Evolutionary conservation across 2,113 vertebrate species (phyloP).

Genomic region (Dipodomys ordii): DNA sequence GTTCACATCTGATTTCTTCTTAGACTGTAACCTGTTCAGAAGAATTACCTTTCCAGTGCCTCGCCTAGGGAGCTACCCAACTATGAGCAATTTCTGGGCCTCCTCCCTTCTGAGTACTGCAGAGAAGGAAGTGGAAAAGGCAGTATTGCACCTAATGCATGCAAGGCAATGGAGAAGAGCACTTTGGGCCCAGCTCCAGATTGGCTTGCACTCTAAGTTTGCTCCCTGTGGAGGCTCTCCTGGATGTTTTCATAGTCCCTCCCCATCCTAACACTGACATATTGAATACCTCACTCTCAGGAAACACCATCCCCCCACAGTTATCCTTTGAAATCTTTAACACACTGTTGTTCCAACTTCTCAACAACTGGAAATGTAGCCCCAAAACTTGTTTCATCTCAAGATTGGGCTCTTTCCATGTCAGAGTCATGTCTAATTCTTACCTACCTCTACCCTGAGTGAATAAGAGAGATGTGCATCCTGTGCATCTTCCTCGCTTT

Average conservation of each 20-base stretch:
- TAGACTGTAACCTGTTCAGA: background rate
- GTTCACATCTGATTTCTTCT: background rate
- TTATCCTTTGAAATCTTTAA: background rate
- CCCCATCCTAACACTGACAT: background rate
- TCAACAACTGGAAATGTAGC: background rate
- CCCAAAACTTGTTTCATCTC: background rate
- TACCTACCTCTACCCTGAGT: background rate
- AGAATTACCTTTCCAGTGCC: background rate
- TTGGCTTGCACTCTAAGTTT: background rate
- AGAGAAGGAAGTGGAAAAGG: background rate
- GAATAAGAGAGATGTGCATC: background rate
- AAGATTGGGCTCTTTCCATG: background rate
- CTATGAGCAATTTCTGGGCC: background rate
- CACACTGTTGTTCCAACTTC: background rate
- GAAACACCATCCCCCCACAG: background rate
- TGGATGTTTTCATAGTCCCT: background rate
- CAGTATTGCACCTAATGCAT: background rate
- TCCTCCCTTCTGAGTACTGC: background rate
- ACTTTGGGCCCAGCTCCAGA: background rate
- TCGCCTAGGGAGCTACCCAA: background rate
- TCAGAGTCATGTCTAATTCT: background rate
- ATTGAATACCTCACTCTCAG: background rate
- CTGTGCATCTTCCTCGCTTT: background rate
- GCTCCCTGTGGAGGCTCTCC: background rate
- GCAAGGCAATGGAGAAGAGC: background rate